A percentile compares a stretch with the other conserved stretches of the same genome.
These are phyloP conservation scores for Trichopria drosophilae DNA, from an alignment of 2,888 invertebrate genomes.

Conservation along the genomic window DNA sequence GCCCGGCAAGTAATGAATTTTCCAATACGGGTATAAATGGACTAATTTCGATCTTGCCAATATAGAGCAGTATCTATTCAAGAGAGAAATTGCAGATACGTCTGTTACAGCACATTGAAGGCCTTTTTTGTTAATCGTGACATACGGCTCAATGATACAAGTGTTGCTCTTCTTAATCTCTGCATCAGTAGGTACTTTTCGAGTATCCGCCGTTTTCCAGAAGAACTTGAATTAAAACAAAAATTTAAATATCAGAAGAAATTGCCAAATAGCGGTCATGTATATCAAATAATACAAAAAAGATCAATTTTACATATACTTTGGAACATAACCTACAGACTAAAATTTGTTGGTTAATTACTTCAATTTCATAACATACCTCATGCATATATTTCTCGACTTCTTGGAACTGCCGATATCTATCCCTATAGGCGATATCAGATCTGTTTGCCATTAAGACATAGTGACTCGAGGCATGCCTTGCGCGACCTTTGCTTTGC, in stretches of 20 bases:
- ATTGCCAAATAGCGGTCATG: slow-evolving; percentile 61
- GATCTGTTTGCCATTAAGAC: slow-evolving; percentile 61
- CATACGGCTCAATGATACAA: slow-evolving; percentile 62
- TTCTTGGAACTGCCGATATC: slow-evolving; percentile 59
- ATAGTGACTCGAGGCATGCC: slow-evolving; percentile 66
- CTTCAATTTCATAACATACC: too few species aligned
- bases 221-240: too few species aligned
- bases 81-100: slow-evolving; percentile 66
- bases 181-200: slow-evolving; percentile 59
- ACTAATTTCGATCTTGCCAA: slow-evolving; percentile 63
- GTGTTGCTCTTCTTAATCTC: slow-evolving; percentile 63
- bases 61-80: slow-evolving; percentile 79
- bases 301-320: slow-evolving; percentile 13
- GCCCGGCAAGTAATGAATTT: too few species aligned
- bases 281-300: slow-evolving; percentile 63
- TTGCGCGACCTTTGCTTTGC: slow-evolving; percentile 88
- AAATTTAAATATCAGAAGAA: too few species aligned
- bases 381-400: slow-evolving; percentile 64
- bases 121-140: slow-evolving; percentile 38
- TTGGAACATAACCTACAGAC: slow-evolving; percentile 10
- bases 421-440: slow-evolving; percentile 49
- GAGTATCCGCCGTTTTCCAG: too few species aligned
- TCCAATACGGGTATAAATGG: slow-evolving; percentile 45
- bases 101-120: slow-evolving; percentile 58
- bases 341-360: too few species aligned